Base-by-base conservation (phyloP, 2,888 invertebrate genomes). In the Eupithecia subumbrata region DNA sequence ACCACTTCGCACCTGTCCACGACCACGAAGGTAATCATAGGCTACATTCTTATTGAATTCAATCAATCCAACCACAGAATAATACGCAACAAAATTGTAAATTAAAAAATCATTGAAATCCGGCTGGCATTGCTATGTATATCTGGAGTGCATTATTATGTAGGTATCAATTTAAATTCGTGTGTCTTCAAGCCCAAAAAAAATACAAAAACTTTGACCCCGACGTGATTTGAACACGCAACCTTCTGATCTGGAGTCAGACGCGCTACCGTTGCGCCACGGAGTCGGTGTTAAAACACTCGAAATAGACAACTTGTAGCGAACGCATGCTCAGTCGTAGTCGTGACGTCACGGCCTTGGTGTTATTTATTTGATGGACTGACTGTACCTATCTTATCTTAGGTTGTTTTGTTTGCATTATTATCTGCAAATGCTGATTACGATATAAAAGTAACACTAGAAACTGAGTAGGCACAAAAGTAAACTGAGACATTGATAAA, bases 161-260 rank as follows among this genome's bases (percentile, higher is more conserved):
- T 30, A 30, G 37, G 52, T 48, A 18, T 48, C 48, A 0, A 48
- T 2, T 18, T 3, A 48, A 48, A 11, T 8, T 48, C n/a, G 2
- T 25, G 22, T 4, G 22, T 56, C 22, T 11, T 18, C 12, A 8
- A 16, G 52, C 8, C n/a, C 14, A 9, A 52, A 56, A 69, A 68
- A 63, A 45, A 37, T 7, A 22, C 67, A 67, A 22, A 45, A 0
- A 9, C 85, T 96, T 89, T 97, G 97, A 98, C 97, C 97, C 97
- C 97, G 97, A 97, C 97, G 97, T 98, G 98, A 98, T 97, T 98
- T 97, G 98, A 98, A 98, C 98, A 98, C 98, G 98, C 98, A 98
- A 97, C 98, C 98, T 97, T 97, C 97, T 97, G 97, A 97, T 97
- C 97, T 98, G 97, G 97, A 98, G 97, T 97, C 98, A 97, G 97